Evolutionary conservation across 2,797 vertebrate species (phyloP).

Genomic region (Apogon talboti): DNA sequence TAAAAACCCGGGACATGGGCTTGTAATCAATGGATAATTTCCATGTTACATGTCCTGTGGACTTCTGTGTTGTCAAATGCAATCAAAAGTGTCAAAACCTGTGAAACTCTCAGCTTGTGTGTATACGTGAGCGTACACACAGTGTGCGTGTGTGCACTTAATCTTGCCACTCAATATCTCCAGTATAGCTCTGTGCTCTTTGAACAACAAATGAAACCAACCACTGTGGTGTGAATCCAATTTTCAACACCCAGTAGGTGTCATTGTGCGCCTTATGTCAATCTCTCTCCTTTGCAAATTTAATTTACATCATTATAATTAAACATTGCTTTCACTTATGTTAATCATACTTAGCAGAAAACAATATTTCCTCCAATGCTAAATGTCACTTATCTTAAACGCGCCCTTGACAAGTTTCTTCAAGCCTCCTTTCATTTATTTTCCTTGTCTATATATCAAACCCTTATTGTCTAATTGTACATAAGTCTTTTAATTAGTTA

Average conservation of each 20-base stretch:
- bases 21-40: constrained; percentile 80
- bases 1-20: constrained; percentile 61
- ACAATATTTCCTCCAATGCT: constrained; percentile 9
- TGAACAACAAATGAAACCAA: constrained; percentile 72
- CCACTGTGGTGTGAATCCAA: constrained; percentile 74
- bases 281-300: constrained; percentile 49
- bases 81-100: constrained; percentile 80
- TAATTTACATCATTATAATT: constrained; percentile 55
- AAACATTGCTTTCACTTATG: constrained; percentile 40
- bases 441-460: background rate
- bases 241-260: constrained; percentile 71
- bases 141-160: constrained; percentile 21
- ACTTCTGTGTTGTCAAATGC: constrained; percentile 68
- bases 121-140: constrained; percentile 15
- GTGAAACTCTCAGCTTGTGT: constrained; percentile 61
- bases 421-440: background rate
- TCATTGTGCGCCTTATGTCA: constrained; percentile 65
- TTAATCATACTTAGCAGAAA: constrained; percentile 24
- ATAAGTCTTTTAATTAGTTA: background rate
- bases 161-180: constrained; percentile 62
- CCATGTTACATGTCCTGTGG: constrained; percentile 71
- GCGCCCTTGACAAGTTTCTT: background rate
- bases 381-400: constrained; percentile 16
- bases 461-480: background rate
- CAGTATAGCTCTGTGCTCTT: constrained; percentile 51